Evolutionary conservation across 2,888 invertebrate genomes (phyloP), one percentile per base, ranked within the genome.

Genomic region (Branchellion lobata): DNA sequence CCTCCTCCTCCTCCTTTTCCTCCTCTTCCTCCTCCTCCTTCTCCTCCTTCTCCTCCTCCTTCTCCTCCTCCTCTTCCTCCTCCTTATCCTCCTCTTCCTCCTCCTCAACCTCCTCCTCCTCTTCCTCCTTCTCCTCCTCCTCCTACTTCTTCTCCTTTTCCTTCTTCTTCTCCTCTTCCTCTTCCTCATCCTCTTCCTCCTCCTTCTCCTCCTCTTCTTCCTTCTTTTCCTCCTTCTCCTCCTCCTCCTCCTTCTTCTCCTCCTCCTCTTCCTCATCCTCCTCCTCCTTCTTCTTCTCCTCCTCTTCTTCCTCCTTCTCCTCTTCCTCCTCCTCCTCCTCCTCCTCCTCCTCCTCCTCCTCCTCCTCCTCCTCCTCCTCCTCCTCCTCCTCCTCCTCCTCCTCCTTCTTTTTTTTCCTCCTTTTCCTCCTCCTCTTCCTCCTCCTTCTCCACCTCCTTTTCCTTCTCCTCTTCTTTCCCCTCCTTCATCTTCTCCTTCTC

Each of bases 341-440:
- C 47, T 47, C 47, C 8, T 47, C 47, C 47, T 47, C 47, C 47
- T 47, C 47, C 47, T 47, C 47, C 47, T 47, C 18, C 47, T 47
- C 47, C 47, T 47, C 47, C 47, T 47, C 47, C 47, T 47, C 47
- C 83, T 84, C 79, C 90, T n/a, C n/a, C n/a, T 68, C 24, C 68
- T 27, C 24, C 68, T 68, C 24, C 68, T 24, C 24, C 68, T 27
- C 24, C 68, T 24, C 24, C 24, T 27, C 24, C 27, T 24, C 24
- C 27, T 24, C 11, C 68, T 11, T 68, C 18, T 24, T 27, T 24
- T 24, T 68, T 24, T 24, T 68, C 68, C 24, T 68, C 68, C 27
- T 24, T 27, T 27, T 24, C 27, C 68, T 68, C 24, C 27, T 24
- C 18, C 24, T n/a, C n/a, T n/a, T n/a, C n/a, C n/a, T n/a, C n/a